These are phyloP conservation scores for Tetraodon nigroviridis DNA, from an alignment of 2,113 vertebrate species.

Conservation along the genomic window DNA sequence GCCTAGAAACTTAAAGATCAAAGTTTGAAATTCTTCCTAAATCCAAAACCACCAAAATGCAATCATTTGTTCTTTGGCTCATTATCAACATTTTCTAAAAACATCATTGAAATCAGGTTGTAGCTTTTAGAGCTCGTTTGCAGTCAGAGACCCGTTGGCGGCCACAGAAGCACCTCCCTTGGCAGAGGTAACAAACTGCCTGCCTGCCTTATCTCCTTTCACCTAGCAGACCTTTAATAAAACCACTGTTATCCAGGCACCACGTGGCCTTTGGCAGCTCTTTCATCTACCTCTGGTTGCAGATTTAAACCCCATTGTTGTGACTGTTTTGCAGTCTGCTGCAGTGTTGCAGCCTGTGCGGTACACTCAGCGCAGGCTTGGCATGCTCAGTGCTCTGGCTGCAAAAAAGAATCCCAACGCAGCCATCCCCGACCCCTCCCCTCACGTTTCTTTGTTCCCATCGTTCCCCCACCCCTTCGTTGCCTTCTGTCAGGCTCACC, in stretches of 20 bases:
- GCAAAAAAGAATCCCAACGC: slow-evolving; percentile 14
- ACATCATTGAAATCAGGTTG: no score
- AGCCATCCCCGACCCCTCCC: slow-evolving; percentile 29
- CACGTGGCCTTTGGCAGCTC: slow-evolving; percentile 27
- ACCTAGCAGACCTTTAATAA: slow-evolving; percentile 20
- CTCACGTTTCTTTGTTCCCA: slow-evolving; percentile 46
- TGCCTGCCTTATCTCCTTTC: background rate
- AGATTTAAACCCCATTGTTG: slow-evolving; percentile 27
- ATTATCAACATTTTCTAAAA: no score
- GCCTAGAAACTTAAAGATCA: no score
- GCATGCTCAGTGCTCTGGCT: slow-evolving; percentile 25
- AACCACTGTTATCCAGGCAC: slow-evolving; percentile 15
- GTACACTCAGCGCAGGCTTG: slow-evolving; percentile 22
- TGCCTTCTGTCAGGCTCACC: background rate
- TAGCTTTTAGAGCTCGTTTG: no score
- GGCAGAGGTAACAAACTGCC: no score
- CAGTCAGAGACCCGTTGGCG: no score
- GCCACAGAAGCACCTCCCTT: no score
- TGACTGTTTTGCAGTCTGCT: slow-evolving; percentile 17
- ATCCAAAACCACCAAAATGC: no score
- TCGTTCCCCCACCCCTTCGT: slow-evolving; percentile 18
- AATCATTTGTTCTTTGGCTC: no score
- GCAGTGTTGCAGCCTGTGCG: slow-evolving; percentile 31
- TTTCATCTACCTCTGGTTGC: slow-evolving; percentile 8
- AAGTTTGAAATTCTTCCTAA: no score